Conservation (phyloP, 2,113 vertebrate species). For the Caretta caretta region DNA sequence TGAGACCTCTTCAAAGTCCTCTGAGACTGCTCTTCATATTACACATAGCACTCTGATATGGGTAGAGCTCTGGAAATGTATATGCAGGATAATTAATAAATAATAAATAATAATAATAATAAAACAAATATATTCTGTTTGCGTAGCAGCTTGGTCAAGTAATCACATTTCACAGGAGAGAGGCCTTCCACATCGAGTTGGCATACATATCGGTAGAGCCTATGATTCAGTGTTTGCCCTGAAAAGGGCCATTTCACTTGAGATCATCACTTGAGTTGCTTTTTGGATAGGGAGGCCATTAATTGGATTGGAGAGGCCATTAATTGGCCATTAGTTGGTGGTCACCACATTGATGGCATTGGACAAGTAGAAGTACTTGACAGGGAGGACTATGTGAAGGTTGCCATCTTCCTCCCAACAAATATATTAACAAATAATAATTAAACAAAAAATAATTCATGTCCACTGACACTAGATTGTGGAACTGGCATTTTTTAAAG, state of each 20-base stretch:
- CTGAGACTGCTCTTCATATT: background rate
- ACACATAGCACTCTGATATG: background rate
- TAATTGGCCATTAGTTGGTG: background rate
- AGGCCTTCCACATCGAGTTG: background rate
- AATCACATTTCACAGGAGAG: background rate
- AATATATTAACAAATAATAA: background rate
- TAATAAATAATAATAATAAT: background rate
- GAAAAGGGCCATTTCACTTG: background rate
- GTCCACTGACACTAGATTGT: background rate
- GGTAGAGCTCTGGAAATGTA: background rate
- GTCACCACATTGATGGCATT: background rate
- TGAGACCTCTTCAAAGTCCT: background rate
- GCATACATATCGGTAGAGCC: background rate
- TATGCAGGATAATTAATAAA: background rate
- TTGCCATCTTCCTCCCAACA: background rate
- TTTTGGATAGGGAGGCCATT: background rate
- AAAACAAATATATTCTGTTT: background rate
- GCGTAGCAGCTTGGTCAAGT: background rate
- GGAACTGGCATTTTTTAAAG: constrained; percentile 15
- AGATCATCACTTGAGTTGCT: background rate
- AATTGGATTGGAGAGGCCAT: background rate
- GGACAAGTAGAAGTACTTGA: background rate
- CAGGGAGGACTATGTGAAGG: background rate
- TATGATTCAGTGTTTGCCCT: background rate
- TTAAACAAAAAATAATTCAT: background rate